These are phyloP conservation scores for Siniperca knerii DNA, from an alignment of 2,113 vertebrate species.

Conservation along the genomic window DNA sequence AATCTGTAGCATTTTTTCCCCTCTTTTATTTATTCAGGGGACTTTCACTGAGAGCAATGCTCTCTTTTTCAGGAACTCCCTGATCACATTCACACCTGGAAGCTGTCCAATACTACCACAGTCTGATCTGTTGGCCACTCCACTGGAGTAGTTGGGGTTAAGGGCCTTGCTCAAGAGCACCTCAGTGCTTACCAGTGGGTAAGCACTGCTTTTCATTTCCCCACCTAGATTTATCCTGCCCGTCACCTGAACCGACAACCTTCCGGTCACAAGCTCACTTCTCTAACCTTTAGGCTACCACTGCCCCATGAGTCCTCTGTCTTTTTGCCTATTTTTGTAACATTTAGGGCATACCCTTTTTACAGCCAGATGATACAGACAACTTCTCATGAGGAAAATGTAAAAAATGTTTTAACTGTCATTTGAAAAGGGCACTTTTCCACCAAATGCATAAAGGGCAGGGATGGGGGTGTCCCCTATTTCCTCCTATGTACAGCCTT, in stretches of 20 bases:
- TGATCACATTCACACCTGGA: background rate
- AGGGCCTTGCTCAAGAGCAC: background rate
- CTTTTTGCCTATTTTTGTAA: background rate
- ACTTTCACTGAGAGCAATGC: no score
- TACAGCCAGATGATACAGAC: background rate
- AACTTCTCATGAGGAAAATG: background rate
- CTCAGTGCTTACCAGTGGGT: no score
- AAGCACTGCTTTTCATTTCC: background rate
- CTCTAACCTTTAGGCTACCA: no score
- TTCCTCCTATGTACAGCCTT: background rate
- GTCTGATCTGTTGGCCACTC: background rate
- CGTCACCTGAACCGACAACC: background rate
- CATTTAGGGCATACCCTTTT: background rate
- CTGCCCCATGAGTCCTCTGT: background rate
- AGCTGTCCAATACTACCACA: background rate
- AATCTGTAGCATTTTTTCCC: background rate
- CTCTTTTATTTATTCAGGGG: no score
- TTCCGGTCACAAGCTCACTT: no score
- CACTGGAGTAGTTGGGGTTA: background rate
- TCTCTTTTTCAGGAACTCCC: no score
- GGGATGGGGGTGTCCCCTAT: background rate
- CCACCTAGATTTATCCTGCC: background rate
- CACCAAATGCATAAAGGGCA: background rate
- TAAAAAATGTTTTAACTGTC: background rate
- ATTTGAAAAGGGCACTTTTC: background rate